A percentile compares a stretch with the other conserved stretches of the same genome.
Conservation (phyloP, 2,113 vertebrate genomes). For the Petromus typicus region DNA sequence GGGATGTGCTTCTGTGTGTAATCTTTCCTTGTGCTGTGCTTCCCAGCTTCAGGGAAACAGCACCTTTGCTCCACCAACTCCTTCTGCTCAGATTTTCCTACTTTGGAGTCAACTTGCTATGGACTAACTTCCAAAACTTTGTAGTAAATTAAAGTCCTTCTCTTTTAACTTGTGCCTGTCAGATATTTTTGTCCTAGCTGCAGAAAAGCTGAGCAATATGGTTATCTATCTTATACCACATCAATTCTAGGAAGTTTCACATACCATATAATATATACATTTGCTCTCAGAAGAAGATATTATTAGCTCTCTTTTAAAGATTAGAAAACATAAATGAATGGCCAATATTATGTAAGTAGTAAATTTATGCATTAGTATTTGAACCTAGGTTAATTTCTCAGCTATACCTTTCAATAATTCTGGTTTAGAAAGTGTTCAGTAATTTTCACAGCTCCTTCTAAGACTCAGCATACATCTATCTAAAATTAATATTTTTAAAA, state of each 20-base stretch:
- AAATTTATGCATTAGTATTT: constrained; percentile 33
- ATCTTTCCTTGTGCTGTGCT: neutral
- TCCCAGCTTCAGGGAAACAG: neutral
- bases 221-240: neutral
- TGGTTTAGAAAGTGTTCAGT: neutral
- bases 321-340: constrained; percentile 23
- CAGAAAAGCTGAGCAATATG: neutral
- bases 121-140: neutral
- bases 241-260: neutral
- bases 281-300: neutral
- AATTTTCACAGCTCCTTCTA: neutral
- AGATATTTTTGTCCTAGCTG: neutral
- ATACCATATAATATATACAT: neutral
- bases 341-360: neutral
- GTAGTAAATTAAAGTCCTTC: neutral
- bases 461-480: neutral
- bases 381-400: neutral
- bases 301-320: neutral
- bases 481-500: neutral
- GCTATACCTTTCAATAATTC: neutral
- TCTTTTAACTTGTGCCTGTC: neutral
- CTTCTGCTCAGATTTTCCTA: neutral
- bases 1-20: neutral
- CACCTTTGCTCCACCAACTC: neutral
- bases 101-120: neutral